Base-by-base conservation (phyloP, 2,113 vertebrate genomes). In the Oplegnathus fasciatus region DNA sequence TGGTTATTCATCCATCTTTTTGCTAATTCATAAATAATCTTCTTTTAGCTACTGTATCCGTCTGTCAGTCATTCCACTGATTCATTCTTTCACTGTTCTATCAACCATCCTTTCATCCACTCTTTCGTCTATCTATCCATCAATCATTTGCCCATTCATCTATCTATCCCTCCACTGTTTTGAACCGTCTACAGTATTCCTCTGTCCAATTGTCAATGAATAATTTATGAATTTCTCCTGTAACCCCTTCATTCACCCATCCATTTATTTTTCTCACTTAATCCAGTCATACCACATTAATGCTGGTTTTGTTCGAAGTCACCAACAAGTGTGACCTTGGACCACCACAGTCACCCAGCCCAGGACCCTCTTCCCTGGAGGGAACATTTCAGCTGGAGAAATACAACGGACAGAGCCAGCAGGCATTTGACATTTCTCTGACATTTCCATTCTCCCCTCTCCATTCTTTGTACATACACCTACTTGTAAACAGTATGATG, bases 361-460 rank as follows among this genome's bases (percentile, higher is more conserved):
- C 75, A 37, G 85, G 86, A 89, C 91, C 84, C 70, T 87, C 85
- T 76, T 89, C 90, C 92, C 90, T 32, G 88, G 86, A 88, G 90
- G 91, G 88, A 89, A 86, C 85, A 86, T 93, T 93, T 92, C 89
- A 89, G 85, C 84, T 62, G 80, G 75, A 80, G 85, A 90, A 93
- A 87, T 78, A 82, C 87, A 93, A 84, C 80, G 83, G 89, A 91
- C 90, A 89, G 75, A 89, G 91, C 92, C 93, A 85, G 94, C 80
- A 81, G 95, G 93, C 88, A 91, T 95, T 95, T 96, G 94, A 95
- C 95, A 96, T 96, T 96, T 96, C 90, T 93, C 78, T 95, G 95
- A 95, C 95, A 96, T 96, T 96, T 96, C 88, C 84, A 15, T 85
- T 87, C 78, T 86, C 83, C 86, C 82, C 83, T 89, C 85, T 91